Conservation (phyloP, 2,888 invertebrate genomes). For the Biston stratarius region DNA sequence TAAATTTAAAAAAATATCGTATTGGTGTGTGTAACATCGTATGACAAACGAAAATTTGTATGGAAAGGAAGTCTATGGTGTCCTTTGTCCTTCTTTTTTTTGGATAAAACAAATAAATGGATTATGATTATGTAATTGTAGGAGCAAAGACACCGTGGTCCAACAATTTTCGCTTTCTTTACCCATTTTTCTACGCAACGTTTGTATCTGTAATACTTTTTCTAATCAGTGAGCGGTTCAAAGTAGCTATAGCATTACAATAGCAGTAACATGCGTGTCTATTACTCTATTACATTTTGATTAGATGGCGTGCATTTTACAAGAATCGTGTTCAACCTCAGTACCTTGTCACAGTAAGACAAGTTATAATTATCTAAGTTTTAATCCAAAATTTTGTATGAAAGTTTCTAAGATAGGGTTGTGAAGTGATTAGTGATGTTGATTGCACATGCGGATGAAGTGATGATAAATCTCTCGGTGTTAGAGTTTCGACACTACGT, state of each 20-base stretch:
- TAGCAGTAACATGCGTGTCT: constrained; percentile 46
- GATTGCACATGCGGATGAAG: constrained; percentile 25
- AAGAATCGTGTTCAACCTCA: neutral
- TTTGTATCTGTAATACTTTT: too few relatives aligned
- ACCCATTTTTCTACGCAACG: too few relatives aligned
- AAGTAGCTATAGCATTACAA: constrained; percentile 35
- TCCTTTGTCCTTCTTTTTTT: too few relatives aligned
- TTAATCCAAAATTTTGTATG: too few relatives aligned
- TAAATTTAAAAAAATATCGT: too few relatives aligned
- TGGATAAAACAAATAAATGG: too few relatives aligned
- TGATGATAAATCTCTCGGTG: constrained; percentile 45
- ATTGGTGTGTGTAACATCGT: constrained; percentile 3
- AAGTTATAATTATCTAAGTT: neutral
- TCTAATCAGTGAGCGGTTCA: neutral
- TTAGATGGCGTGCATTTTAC: constrained; percentile 37
- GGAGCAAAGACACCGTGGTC: too few relatives aligned
- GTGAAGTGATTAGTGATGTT: neutral
- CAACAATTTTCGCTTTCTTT: too few relatives aligned
- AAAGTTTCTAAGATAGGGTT: constrained; percentile 5
- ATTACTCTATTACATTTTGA: constrained; percentile 45
- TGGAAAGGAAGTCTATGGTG: too few relatives aligned
- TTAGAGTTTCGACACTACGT: constrained; percentile 42
- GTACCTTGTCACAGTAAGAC: constrained; percentile 15
- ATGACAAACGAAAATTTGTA: too few relatives aligned
- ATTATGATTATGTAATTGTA: too few relatives aligned